A percentile compares a stretch with the other conserved stretches of the same genome.
Conservation (phyloP, 1,140 invertebrate genomes). For the Mercenaria mercenaria region DNA sequence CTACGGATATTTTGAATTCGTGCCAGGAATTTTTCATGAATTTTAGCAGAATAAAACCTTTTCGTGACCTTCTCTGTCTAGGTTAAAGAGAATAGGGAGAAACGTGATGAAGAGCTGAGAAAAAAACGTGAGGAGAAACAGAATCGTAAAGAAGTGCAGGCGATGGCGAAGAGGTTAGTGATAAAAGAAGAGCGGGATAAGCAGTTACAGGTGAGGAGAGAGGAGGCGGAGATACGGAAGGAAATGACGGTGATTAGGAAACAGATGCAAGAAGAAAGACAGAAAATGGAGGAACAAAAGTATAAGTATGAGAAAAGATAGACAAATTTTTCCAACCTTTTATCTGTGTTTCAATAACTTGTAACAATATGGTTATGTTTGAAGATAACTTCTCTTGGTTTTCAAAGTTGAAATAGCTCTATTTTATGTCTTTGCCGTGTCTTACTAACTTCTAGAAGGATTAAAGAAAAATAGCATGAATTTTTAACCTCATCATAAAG, state of each 20-base stretch:
- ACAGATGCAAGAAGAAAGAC: slow-evolving; percentile 83
- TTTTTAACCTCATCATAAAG: no score
- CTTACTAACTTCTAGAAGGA: no score
- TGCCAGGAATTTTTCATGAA: no score
- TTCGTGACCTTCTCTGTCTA: no score
- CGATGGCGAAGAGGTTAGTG: slow-evolving; percentile 81
- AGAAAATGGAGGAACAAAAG: slow-evolving; percentile 76
- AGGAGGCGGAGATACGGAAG: slow-evolving; percentile 82
- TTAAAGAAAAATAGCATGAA: no score
- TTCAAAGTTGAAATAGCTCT: no score
- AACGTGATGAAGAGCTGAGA: slow-evolving; percentile 78
- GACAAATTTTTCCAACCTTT: neutral
- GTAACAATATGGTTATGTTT: neutral
- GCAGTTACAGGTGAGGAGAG: slow-evolving; percentile 75
- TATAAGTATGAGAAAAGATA: slow-evolving; percentile 66
- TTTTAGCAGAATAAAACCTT: no score
- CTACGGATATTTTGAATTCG: no score
- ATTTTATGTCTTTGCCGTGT: no score
- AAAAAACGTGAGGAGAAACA: slow-evolving; percentile 75
- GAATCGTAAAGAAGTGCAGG: slow-evolving; percentile 80
- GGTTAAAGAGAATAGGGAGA: slow-evolving; percentile 85
- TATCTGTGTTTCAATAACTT: neutral
- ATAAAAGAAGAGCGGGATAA: slow-evolving; percentile 82
- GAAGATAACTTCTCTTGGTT: no score
- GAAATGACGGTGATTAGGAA: slow-evolving; percentile 84